Conservation (phyloP, 2,113 vertebrate species). For the Syrrhaptes paradoxus region DNA sequence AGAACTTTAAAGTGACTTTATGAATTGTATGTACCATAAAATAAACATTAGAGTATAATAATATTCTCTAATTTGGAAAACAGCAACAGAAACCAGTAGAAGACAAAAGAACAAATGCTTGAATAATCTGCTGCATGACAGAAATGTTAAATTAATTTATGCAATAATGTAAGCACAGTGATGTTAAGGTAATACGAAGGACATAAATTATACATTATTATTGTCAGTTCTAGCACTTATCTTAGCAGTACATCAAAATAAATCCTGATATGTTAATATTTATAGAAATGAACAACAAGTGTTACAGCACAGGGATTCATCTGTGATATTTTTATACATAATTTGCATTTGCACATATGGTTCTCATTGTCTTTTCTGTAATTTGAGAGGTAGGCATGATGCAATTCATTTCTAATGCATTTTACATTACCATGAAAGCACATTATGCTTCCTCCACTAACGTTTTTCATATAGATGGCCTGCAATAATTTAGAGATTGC, state of each 20-base stretch:
- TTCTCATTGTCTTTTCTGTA: constrained; percentile 72
- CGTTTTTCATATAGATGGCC: constrained; percentile 24
- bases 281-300: constrained; percentile 81
- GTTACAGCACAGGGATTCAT: constrained; percentile 69
- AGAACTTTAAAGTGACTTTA: constrained; percentile 70
- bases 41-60: constrained; percentile 72
- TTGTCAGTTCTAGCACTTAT: constrained; percentile 82
- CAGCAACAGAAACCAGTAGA: constrained; percentile 50
- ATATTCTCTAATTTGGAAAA: constrained; percentile 69
- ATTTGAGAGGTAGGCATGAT: constrained; percentile 68
- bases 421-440: constrained; percentile 71
- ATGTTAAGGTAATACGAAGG: constrained; percentile 79
- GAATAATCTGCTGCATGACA: constrained; percentile 77
- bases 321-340: constrained; percentile 64
- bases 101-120: constrained; percentile 79
- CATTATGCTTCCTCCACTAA: constrained; percentile 53
- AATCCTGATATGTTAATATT: constrained; percentile 79
- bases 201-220: constrained; percentile 85
- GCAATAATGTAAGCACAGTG: constrained; percentile 80
- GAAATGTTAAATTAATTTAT: constrained; percentile 83
- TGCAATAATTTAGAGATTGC: constrained; percentile 52
- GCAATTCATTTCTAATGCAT: constrained; percentile 72
- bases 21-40: constrained; percentile 63
- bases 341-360: constrained; percentile 68
- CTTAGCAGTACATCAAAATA: constrained; percentile 79